Conservation (phyloP, 2,797 vertebrate species). For the Dicrostonyx torquatus region DNA sequence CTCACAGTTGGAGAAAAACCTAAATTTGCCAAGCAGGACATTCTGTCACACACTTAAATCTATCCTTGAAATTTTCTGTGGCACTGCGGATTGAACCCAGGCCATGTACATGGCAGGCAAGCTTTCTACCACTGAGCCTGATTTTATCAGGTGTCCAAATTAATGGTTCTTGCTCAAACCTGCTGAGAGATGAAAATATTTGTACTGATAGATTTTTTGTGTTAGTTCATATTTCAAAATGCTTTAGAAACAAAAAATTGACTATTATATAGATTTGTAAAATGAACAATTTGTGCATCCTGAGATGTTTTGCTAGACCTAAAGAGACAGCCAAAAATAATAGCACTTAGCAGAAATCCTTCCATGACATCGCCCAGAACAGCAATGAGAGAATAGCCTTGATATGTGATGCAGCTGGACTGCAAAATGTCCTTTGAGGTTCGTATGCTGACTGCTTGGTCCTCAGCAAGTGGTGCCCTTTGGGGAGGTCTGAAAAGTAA, state of each 20-base stretch:
- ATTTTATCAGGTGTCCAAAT: neutral
- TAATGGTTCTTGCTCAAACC: neutral
- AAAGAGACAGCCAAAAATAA: conserved; percentile 1
- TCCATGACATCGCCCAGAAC: neutral
- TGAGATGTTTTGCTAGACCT: conserved; percentile 20
- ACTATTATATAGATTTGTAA: neutral
- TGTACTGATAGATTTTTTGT: neutral
- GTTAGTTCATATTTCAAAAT: conserved; percentile 57
- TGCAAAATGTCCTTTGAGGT: neutral
- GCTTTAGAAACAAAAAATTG: conserved; percentile 37
- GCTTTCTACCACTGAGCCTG: neutral
- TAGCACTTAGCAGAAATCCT: conserved; percentile 1
- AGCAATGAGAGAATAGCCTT: neutral
- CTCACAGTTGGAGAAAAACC: neutral
- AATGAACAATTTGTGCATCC: neutral
- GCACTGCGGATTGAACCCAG: neutral
- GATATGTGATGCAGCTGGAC: neutral
- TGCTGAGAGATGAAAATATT: neutral
- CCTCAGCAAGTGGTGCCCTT: neutral
- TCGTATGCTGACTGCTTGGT: neutral
- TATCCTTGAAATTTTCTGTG: conserved; percentile 14
- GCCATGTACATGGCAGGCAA: neutral
- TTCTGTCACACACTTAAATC: neutral
- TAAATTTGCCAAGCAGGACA: neutral
- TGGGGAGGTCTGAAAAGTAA: neutral